Percentiles rank a stretch among this genome's conserved stretches.
Conservation (phyloP, 2,113 vertebrate genomes). For the Cynopterus brachyotis region DNA sequence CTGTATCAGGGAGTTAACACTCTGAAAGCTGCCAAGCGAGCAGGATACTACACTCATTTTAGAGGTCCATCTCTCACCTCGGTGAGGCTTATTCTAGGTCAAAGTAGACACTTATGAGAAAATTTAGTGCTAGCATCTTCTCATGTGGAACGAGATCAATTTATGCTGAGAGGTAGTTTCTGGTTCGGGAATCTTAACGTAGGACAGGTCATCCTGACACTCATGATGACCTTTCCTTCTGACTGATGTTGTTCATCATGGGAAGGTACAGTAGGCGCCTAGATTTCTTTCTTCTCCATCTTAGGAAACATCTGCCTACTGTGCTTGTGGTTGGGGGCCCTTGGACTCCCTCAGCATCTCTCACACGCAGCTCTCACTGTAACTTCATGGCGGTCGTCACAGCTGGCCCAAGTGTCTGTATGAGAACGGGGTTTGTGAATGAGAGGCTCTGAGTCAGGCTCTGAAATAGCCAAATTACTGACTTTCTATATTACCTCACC, state of each 20-base stretch:
- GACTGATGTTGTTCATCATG: background rate
- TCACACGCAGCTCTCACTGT: background rate
- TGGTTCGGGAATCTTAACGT: background rate
- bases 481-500: background rate
- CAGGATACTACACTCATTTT: background rate
- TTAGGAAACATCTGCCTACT: too few species aligned
- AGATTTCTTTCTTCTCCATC: rapidly evolving
- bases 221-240: background rate
- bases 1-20: background rate
- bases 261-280: background rate
- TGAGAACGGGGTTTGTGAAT: too few species aligned
- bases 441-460: background rate
- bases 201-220: background rate
- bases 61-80: background rate
- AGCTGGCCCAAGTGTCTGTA: too few species aligned
- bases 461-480: background rate
- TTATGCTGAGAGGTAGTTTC: background rate
- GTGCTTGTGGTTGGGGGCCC: background rate
- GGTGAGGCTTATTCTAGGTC: background rate
- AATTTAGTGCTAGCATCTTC: background rate
- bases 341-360: background rate
- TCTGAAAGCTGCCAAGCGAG: background rate
- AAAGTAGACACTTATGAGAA: background rate
- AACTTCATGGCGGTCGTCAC: rapidly evolving
- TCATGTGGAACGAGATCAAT: background rate